Base-by-base conservation (phyloP, 2,797 vertebrate genomes). In the Vireo griseus region DNA sequence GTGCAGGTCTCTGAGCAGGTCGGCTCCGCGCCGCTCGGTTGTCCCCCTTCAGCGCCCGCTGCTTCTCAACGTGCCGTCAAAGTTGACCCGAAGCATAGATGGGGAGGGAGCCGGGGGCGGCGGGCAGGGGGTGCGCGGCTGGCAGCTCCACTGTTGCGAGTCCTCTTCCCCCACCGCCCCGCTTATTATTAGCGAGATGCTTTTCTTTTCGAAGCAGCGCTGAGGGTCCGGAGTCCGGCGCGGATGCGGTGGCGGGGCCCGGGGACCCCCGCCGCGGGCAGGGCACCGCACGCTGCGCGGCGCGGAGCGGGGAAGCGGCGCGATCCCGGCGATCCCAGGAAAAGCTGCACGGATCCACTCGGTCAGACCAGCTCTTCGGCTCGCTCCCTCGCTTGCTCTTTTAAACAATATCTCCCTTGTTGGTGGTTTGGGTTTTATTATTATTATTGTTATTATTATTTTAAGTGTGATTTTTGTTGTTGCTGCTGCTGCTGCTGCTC, bases 401-500 rank as follows among this genome's bases (percentile, higher is more conserved):
- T 95, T 94, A 91, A 95, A 85, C 92, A 89, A 84, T 90, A 91
- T 89, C 86, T 94, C 85, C 85, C 92, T 91, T 95, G 93, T 93
- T 95, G 92, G 85, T 73, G 95, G 92, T 94, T 95, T 82, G 88
- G 61, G 82, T 35, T 91, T 94, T 90, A 87, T 84, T 90, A 66
- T 80, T 85, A 87, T 96, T 92, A 85, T 94, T 93, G 68, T 90
- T 95, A 73, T 90, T 94, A 93, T 93, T 94, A 93, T 90, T 96
- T 90, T 92, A 93, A 95, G 66, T 91, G 91, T 94, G 93, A 94
- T 96, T 96, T 92, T 92, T 94, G 92, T 94, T 96, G 95, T 90
- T 93, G 94, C 16, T 94, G 90, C 1, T 92, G 91, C 15, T 80
- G 95, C 88, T 76, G 88, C 90, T 72, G 90, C 82, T 91, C 89